A percentile compares a stretch with the other conserved stretches of the same genome.
These are phyloP conservation scores for Lordiphosa stackelbergi DNA, from an alignment of 1,140 invertebrate genomes.

Conservation along the genomic window DNA sequence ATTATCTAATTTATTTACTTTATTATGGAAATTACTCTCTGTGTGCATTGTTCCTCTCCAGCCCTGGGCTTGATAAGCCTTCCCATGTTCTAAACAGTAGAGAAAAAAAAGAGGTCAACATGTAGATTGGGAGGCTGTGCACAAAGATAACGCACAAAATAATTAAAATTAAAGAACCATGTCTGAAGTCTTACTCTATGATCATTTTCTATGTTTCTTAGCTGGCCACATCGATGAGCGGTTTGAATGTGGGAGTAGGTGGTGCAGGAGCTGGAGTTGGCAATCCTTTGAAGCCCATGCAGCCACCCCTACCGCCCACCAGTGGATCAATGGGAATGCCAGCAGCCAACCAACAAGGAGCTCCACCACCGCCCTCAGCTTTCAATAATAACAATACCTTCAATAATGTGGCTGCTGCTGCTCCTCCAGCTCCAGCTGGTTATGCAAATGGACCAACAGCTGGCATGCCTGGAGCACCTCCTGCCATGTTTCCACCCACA, in stretches of 20 bases:
- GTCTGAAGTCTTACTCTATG: neutral
- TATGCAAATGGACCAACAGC: conserved; percentile 53
- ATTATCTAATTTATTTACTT: too few relatives aligned
- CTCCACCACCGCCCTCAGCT: conserved; percentile 25
- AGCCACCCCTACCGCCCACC: conserved; percentile 23
- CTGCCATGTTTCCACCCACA: conserved; percentile 29
- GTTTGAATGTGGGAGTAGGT: conserved; percentile 44
- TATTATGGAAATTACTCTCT: too few relatives aligned
- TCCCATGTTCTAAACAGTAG: neutral
- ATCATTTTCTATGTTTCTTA: conserved; percentile 15
- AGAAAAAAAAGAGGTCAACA: conserved; percentile 34
- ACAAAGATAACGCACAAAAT: conserved; percentile 22
- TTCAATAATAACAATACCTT: conserved; percentile 61
- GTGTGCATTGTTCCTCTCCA: too few relatives aligned
- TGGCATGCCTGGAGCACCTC: conserved; percentile 1
- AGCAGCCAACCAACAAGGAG: conserved; percentile 51
- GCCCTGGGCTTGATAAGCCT: conserved; percentile 36
- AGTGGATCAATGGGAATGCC: conserved; percentile 28
- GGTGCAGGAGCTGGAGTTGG: conserved; percentile 8
- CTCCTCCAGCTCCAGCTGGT: conserved; percentile 12
- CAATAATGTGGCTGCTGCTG: conserved; percentile 11
- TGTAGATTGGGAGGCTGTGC: neutral
- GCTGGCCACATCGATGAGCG: conserved; percentile 71
- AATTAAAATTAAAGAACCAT: conserved; percentile 20
- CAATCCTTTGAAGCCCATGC: conserved; percentile 58